Evolutionary conservation across 2,113 vertebrate species (phyloP).

Genomic region (Aldabrachelys gigantea): DNA sequence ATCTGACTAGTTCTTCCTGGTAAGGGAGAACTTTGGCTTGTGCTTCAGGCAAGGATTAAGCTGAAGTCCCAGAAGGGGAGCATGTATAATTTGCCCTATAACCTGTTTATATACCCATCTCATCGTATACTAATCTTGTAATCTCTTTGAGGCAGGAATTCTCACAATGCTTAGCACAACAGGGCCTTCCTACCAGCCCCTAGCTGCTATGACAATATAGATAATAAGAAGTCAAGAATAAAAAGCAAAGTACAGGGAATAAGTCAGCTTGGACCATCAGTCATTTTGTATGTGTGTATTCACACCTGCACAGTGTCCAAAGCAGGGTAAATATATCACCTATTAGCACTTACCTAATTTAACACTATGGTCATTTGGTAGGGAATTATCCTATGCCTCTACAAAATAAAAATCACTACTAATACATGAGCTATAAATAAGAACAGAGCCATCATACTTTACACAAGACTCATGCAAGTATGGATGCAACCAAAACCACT

Average conservation of each 20-base stretch:
- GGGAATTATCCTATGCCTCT: not conserved
- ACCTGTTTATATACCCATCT: not conserved
- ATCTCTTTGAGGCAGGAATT: not conserved
- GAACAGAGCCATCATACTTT: not conserved
- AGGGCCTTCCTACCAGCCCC: not conserved
- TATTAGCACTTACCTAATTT: not conserved
- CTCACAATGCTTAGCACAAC: not conserved
- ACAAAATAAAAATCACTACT: not conserved
- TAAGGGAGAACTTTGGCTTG: not conserved
- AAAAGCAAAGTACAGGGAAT: not conserved
- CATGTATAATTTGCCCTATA: not conserved
- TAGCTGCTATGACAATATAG: not conserved
- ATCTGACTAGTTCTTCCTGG: not conserved
- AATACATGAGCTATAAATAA: not conserved
- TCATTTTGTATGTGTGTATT: not conserved
- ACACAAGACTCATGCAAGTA: not conserved
- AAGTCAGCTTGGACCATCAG: not conserved
- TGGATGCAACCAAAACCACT: not conserved
- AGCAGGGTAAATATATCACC: not conserved
- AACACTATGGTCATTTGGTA: not conserved
- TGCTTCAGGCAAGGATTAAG: not conserved
- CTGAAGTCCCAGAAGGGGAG: not conserved
- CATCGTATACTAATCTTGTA: not conserved
- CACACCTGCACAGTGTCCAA: not conserved
- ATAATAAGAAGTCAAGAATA: not conserved